These are phyloP conservation scores for Lissocephala sabroskyi DNA, from an alignment of 2,888 invertebrate species.

Conservation along the genomic window DNA sequence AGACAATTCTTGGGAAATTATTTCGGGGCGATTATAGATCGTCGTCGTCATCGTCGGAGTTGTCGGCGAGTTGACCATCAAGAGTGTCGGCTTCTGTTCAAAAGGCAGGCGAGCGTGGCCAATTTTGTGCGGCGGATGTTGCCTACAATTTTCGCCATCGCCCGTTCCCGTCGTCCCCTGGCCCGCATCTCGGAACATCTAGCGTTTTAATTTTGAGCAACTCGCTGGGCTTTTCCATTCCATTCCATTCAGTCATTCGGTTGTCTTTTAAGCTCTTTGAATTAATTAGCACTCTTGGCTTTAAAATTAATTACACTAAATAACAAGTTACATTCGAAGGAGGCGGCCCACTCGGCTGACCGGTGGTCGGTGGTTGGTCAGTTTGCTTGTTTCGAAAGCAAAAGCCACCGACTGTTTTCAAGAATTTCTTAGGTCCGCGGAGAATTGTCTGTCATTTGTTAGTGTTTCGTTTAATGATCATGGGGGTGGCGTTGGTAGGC, in stretches of 20 bases:
- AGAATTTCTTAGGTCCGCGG: background rate
- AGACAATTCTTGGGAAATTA: slow-evolving; percentile 42
- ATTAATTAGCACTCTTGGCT: slow-evolving; percentile 58
- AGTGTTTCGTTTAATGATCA: background rate
- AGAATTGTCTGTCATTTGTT: background rate
- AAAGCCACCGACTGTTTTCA: slow-evolving; percentile 12
- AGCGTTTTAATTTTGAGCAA: background rate
- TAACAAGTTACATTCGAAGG: slow-evolving; percentile 54
- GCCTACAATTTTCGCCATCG: slow-evolving; percentile 39
- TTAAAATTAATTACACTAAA: slow-evolving; percentile 57
- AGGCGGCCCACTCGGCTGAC: background rate
- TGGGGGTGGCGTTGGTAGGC: too few species aligned
- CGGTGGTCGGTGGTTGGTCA: slow-evolving; percentile 6
- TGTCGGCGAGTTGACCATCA: background rate
- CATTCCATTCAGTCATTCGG: slow-evolving; percentile 10
- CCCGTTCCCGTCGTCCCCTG: slow-evolving; percentile 42
- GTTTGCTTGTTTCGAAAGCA: slow-evolving; percentile 49
- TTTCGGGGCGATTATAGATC: slow-evolving; percentile 14
- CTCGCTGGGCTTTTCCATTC: too few species aligned
- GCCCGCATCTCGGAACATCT: too few species aligned
- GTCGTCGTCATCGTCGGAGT: slow-evolving; percentile 9
- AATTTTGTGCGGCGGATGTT: slow-evolving; percentile 48
- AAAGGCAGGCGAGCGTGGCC: slow-evolving; percentile 20
- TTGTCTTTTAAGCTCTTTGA: slow-evolving; percentile 32
- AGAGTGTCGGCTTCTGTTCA: slow-evolving; percentile 1